Conservation (phyloP, 2,797 vertebrate species). For the Notolabrus celidotus region DNA sequence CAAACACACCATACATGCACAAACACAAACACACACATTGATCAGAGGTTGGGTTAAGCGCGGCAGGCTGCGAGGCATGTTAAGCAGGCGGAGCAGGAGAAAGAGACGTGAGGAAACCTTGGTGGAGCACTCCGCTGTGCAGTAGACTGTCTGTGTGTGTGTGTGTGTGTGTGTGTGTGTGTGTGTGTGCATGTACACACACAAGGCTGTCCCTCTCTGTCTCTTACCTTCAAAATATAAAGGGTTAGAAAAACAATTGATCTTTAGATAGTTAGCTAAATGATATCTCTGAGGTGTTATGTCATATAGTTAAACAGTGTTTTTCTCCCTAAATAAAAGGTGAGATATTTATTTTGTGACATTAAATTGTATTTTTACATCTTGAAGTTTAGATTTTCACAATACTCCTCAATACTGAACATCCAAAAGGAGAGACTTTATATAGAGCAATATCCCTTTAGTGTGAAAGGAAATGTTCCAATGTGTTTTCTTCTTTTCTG, state of each 20-base stretch:
- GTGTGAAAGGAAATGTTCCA: not conserved
- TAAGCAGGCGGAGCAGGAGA: conserved; percentile 76
- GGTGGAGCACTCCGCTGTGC: conserved; percentile 49
- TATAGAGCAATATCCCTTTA: too few species aligned
- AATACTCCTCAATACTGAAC: not conserved
- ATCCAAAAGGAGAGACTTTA: not conserved
- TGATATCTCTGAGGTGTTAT: not conserved
- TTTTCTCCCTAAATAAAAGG: not conserved
- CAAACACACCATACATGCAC: conserved; percentile 38
- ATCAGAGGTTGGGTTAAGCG: conserved; percentile 83
- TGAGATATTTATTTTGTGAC: not conserved
- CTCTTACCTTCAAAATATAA: conserved; percentile 28
- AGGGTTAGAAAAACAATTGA: conserved; percentile 12
- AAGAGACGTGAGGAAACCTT: conserved; percentile 58
- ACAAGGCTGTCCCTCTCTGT: conserved; percentile 25
- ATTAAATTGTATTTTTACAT: not conserved
- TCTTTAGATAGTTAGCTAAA: conserved; percentile 19
- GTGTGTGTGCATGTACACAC: conserved; percentile 24
- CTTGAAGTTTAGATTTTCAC: too few species aligned
- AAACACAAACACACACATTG: conserved; percentile 68
- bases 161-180: conserved; percentile 17
- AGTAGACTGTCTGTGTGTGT: conserved; percentile 19
- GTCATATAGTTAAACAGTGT: not conserved
- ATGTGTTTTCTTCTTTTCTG: too few species aligned
- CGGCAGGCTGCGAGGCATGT: conserved; percentile 75